Conservation (phyloP, 2,797 vertebrate species). For the Sebastes itinus region DNA sequence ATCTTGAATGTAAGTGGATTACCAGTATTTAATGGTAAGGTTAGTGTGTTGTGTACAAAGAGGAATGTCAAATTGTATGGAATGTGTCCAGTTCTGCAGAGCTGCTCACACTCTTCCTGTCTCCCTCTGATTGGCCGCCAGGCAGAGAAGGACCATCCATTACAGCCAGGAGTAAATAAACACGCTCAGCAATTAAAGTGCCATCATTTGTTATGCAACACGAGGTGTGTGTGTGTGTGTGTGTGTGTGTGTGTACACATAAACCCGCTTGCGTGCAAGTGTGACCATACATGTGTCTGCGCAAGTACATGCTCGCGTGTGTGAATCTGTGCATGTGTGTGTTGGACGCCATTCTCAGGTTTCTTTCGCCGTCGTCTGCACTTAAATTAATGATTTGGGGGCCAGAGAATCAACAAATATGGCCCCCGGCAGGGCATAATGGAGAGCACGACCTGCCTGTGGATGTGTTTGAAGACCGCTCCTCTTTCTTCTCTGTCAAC, state of each 20-base stretch:
- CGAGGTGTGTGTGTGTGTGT: constrained; percentile 27
- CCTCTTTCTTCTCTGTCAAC: constrained; percentile 82
- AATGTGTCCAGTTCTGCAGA: constrained; percentile 53
- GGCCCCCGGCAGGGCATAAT: constrained; percentile 64
- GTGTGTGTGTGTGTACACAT: constrained; percentile 6
- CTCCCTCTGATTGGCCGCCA: constrained; percentile 70
- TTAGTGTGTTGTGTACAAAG: constrained; percentile 2
- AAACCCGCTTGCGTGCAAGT: constrained; percentile 17
- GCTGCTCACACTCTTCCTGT: constrained; percentile 63
- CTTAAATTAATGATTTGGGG: constrained; percentile 82
- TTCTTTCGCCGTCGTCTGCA: constrained; percentile 73
- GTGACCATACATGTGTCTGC: constrained; percentile 33
- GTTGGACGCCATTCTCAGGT: constrained; percentile 69
- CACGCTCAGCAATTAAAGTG: constrained; percentile 79
- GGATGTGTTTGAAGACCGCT: constrained; percentile 74
- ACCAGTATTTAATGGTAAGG: neutral
- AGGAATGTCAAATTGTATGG: constrained; percentile 22
- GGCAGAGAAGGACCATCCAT: constrained; percentile 74
- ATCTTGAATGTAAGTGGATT: neutral
- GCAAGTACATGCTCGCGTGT: constrained; percentile 18
- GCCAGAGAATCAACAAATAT: constrained; percentile 82
- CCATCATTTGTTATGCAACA: constrained; percentile 84
- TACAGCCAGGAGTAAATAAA: constrained; percentile 82
- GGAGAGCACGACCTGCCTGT: constrained; percentile 70
- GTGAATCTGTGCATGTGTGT: constrained; percentile 34